Evolutionary conservation across 2,888 invertebrate genomes (phyloP).

Genomic region (Nowickia ferox): DNA sequence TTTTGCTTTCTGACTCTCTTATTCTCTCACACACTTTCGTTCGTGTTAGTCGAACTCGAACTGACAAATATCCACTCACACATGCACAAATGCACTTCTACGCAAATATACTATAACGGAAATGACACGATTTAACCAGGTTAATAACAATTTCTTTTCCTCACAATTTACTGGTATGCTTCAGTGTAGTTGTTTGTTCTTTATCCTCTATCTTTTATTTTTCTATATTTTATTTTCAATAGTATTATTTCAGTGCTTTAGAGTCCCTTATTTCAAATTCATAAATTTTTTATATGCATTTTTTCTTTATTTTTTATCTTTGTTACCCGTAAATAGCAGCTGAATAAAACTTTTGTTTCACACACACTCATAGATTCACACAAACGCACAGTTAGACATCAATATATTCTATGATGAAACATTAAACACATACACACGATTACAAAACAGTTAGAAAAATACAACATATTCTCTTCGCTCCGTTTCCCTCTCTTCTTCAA

Average conservation of each 20-base stretch:
- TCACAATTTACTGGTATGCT: slow-evolving; percentile 15
- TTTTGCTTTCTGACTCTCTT: neutral
- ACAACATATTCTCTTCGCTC: slow-evolving; percentile 26
- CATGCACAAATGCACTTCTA: slow-evolving; percentile 3
- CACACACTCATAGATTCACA: slow-evolving; percentile 40
- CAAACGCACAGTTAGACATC: neutral
- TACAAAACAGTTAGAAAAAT: slow-evolving; percentile 23
- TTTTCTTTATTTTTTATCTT: neutral
- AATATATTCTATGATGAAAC: neutral
- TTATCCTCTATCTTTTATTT: slow-evolving; percentile 13
- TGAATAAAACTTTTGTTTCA: slow-evolving; percentile 48
- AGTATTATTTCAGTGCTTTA: neutral
- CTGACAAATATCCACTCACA: neutral
- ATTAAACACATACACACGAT: neutral
- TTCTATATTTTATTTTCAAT: neutral
- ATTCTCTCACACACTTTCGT: neutral
- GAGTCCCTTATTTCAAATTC: slow-evolving; percentile 1
- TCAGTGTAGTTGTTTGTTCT: slow-evolving; percentile 17
- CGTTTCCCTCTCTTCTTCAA: neutral
- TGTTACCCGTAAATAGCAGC: slow-evolving; percentile 46
- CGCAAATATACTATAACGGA: slow-evolving; percentile 56
- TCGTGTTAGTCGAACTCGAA: slow-evolving; percentile 6
- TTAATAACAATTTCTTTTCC: slow-evolving; percentile 65
- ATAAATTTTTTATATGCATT: slow-evolving; percentile 4
- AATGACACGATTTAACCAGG: slow-evolving; percentile 69